Evolutionary conservation across 2,888 invertebrate genomes (phyloP).

Genomic region (Papilio elwesi): DNA sequence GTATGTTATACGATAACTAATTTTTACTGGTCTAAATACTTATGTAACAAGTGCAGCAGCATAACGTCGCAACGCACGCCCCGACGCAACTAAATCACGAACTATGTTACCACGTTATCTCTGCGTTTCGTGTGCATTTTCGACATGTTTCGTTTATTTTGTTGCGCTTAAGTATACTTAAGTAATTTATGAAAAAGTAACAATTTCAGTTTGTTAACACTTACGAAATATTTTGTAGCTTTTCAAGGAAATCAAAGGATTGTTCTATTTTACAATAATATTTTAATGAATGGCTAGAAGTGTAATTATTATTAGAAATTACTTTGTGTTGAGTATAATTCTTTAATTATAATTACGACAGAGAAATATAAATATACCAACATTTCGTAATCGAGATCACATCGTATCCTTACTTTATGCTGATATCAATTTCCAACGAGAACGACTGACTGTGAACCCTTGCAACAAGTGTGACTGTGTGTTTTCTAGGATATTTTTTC

Average conservation of each 20-base stretch:
- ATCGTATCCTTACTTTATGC: too few relatives aligned
- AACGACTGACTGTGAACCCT: too few relatives aligned
- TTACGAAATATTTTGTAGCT: constrained; percentile 13
- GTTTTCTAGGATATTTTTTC: too few relatives aligned
- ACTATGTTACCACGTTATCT: constrained; percentile 39
- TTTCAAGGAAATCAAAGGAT: not conserved
- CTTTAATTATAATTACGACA: too few relatives aligned
- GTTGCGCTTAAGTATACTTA: constrained; percentile 30
- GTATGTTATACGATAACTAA: constrained; percentile 61
- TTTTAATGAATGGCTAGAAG: too few relatives aligned
- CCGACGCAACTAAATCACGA: constrained; percentile 40
- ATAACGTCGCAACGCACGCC: constrained; percentile 31
- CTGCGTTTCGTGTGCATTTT: constrained; percentile 31
- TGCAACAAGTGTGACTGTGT: too few relatives aligned
- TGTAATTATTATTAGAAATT: too few relatives aligned
- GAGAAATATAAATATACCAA: too few relatives aligned
- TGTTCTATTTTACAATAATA: too few relatives aligned
- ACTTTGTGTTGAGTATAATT: too few relatives aligned
- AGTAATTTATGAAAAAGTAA: constrained; percentile 30
- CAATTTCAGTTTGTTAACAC: constrained; percentile 2
- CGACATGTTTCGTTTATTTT: constrained; percentile 37
- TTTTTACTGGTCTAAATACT: constrained; percentile 63
- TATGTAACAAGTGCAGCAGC: constrained; percentile 58
- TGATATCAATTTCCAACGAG: too few relatives aligned
- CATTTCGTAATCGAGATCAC: too few relatives aligned